phyloP scores from a whole-genome alignment of 2,113 vertebrate species.

The Mesembrinibis cayennensis region DNA sequence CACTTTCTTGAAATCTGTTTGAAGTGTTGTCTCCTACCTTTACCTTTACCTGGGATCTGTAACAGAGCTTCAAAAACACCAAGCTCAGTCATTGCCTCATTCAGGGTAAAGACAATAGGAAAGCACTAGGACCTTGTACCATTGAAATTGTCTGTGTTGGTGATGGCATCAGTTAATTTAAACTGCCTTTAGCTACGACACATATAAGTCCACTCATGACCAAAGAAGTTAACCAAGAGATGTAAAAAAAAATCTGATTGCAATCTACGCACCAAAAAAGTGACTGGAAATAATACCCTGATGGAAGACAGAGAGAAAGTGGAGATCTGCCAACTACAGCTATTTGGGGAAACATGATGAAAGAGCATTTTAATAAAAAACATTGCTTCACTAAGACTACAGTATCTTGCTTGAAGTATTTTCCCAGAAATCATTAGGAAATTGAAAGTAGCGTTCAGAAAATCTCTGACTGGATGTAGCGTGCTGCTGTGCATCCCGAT shows the following conservation, averaged over 20 bases:
- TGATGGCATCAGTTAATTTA: background rate
- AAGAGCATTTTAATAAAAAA: background rate
- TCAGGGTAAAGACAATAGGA: background rate
- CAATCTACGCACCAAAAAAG: background rate
- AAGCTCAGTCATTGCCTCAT: background rate
- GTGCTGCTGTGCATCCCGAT: background rate
- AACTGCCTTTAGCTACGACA: background rate
- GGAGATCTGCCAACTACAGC: background rate
- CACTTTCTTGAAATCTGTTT: background rate
- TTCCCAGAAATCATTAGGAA: background rate
- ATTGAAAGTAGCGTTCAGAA: background rate
- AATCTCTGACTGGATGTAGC: background rate
- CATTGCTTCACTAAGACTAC: background rate
- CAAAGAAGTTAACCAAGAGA: background rate
- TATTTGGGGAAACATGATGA: background rate
- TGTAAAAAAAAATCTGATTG: background rate
- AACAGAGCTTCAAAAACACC: background rate
- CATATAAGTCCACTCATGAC: background rate
- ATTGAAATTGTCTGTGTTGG: background rate
- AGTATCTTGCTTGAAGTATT: background rate
- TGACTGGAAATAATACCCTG: background rate
- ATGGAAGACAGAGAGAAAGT: background rate
- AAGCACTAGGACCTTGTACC: background rate
- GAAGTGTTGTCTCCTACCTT: background rate
- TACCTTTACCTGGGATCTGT: background rate